Conservation (phyloP, 2,113 vertebrate species). For the Phyllostomus hastatus region DNA sequence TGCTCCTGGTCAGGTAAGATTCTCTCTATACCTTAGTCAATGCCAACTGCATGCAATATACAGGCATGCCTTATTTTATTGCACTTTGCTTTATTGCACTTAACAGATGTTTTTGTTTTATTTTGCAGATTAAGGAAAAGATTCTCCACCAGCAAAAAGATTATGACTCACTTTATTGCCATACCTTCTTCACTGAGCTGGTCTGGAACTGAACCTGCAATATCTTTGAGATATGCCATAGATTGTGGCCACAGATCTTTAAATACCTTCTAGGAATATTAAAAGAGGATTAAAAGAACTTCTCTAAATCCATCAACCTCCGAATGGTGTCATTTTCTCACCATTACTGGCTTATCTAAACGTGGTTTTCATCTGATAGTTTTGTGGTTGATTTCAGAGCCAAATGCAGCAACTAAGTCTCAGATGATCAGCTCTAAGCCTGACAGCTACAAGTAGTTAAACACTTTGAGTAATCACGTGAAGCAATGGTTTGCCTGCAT, state of each 20-base stretch:
- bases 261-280: background rate
- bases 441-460: conserved; percentile 11
- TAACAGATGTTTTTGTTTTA: background rate
- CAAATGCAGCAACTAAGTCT: background rate
- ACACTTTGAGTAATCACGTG: conserved; percentile 29
- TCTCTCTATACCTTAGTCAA: background rate
- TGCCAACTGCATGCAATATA: background rate
- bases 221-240: background rate
- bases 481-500: conserved; percentile 16
- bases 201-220: background rate
- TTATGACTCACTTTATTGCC: background rate
- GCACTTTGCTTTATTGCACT: background rate
- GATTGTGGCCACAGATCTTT: background rate
- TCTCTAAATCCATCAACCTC: background rate
- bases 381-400: background rate
- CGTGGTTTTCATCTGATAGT: background rate
- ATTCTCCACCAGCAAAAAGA: background rate
- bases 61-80: background rate
- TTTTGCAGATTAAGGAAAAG: background rate
- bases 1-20: background rate
- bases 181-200: background rate
- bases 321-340: background rate
- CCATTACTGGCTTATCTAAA: background rate
- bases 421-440: background rate
- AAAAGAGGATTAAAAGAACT: background rate